Percentiles rank a stretch among this genome's conserved stretches.
Conservation (phyloP, 2,797 vertebrate genomes). For the Masticophis lateralis region DNA sequence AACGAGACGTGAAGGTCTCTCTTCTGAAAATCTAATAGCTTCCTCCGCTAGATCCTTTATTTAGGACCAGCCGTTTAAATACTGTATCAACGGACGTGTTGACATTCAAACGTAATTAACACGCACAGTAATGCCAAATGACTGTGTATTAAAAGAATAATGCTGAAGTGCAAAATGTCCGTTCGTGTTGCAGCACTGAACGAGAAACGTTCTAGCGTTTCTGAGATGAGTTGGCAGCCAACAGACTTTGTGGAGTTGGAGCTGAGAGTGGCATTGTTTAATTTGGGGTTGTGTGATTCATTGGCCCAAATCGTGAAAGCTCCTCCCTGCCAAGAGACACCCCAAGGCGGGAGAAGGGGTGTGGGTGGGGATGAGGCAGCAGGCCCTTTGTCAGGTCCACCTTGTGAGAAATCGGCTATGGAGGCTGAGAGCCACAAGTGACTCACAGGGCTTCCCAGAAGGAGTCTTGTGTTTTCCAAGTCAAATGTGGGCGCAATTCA, state of each 20-base stretch:
- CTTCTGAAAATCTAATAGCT: not conserved
- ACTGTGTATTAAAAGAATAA: too few relatives aligned
- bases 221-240: not conserved
- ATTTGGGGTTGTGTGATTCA: not conserved
- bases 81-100: not conserved
- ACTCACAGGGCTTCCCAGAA: not conserved
- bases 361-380: not conserved
- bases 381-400: not conserved
- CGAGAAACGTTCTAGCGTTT: not conserved
- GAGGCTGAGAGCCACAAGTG: not conserved
- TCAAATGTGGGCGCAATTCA: not conserved
- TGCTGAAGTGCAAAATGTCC: not conserved
- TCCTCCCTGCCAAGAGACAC: not conserved
- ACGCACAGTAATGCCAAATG: not conserved
- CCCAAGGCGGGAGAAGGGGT: not conserved
- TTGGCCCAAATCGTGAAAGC: not conserved
- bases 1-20: not conserved
- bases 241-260: not conserved
- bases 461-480: not conserved
- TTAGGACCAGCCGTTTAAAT: not conserved
- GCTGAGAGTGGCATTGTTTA: not conserved
- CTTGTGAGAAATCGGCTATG: too few relatives aligned
- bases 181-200: not conserved
- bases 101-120: not conserved
- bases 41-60: not conserved